These are phyloP conservation scores for Jordanella pulchra DNA, from an alignment of 2,797 vertebrate genomes.

Conservation along the genomic window DNA sequence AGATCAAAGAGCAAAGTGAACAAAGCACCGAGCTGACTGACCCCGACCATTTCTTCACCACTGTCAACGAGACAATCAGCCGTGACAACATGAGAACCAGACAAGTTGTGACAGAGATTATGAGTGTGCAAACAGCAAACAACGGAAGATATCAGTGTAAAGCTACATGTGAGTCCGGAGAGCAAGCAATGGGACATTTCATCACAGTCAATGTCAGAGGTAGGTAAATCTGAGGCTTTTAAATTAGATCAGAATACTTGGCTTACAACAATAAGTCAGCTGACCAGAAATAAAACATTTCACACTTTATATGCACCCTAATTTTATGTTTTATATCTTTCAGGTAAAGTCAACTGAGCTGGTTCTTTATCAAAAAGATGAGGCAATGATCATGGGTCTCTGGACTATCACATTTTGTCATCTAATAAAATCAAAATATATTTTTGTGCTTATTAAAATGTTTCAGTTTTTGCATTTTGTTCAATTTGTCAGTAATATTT, in stretches of 20 bases:
- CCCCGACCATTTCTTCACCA: conserved; percentile 42
- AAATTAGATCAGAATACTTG: not conserved
- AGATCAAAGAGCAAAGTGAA: rapidly evolving
- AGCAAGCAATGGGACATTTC: conserved; percentile 28
- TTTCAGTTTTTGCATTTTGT: not conserved
- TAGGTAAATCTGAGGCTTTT: not conserved
- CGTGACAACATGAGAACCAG: not conserved
- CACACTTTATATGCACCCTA: not conserved
- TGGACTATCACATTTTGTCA: not conserved
- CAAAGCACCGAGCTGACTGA: rapidly evolving
- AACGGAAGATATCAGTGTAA: conserved; percentile 13
- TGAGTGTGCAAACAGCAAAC: conserved; percentile 12
- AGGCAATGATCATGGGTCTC: not conserved
- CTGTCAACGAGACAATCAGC: conserved; percentile 33
- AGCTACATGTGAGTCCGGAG: not conserved
- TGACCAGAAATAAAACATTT: not conserved
- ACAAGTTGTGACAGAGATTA: conserved; percentile 49
- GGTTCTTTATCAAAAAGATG: not conserved
- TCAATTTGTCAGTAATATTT: not conserved
- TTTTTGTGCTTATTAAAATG: not conserved
- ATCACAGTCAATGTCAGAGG: conserved; percentile 1
- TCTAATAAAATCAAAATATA: not conserved
- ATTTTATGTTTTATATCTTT: conserved; percentile 5
- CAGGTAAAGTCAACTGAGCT: conserved; percentile 9
- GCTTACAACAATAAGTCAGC: not conserved